Conservation (phyloP, 2,888 invertebrate genomes). For the Falcaria lacertinaria region DNA sequence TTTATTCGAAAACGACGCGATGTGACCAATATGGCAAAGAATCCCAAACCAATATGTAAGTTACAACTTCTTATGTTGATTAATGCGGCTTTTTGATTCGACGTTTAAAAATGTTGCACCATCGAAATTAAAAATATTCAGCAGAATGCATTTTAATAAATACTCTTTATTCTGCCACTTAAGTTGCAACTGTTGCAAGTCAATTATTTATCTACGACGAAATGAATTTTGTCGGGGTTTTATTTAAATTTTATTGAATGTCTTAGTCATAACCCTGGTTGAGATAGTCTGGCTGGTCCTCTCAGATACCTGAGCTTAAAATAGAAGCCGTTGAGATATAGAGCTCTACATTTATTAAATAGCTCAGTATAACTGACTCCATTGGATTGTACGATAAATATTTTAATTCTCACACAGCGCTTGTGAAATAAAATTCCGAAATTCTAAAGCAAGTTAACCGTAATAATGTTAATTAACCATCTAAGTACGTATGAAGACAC, state of each 20-base stretch:
- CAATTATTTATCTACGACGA: conserved; percentile 34
- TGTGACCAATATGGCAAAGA: conserved; percentile 4
- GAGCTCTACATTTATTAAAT: conserved; percentile 45
- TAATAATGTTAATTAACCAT: conserved; percentile 56
- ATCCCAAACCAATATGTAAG: not conserved
- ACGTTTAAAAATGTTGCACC: not conserved
- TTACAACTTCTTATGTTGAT: conserved; percentile 15
- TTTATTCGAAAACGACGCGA: conserved; percentile 23
- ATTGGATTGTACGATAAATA: conserved; percentile 21
- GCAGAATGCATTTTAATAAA: not conserved
- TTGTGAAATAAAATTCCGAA: conserved; percentile 27
- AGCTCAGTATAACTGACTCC: conserved; percentile 22
- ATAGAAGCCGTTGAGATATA: conserved; percentile 45
- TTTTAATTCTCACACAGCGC: conserved; percentile 26
- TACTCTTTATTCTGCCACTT: too few relatives aligned
- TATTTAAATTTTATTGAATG: conserved; percentile 44
- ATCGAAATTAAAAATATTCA: not conserved
- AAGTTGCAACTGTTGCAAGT: too few relatives aligned
- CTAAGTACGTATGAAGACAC: conserved; percentile 41
- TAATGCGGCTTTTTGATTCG: not conserved
- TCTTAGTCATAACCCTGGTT: conserved; percentile 24
- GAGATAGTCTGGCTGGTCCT: conserved; percentile 33
- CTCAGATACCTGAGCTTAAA: conserved; percentile 52
- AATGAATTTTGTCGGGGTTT: conserved; percentile 45
- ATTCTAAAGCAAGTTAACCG: conserved; percentile 41